A percentile compares a stretch with the other conserved stretches of the same genome.
These are phyloP conservation scores for Cyprinodon tularosa DNA, from an alignment of 2,113 vertebrate species.

Conservation along the genomic window DNA sequence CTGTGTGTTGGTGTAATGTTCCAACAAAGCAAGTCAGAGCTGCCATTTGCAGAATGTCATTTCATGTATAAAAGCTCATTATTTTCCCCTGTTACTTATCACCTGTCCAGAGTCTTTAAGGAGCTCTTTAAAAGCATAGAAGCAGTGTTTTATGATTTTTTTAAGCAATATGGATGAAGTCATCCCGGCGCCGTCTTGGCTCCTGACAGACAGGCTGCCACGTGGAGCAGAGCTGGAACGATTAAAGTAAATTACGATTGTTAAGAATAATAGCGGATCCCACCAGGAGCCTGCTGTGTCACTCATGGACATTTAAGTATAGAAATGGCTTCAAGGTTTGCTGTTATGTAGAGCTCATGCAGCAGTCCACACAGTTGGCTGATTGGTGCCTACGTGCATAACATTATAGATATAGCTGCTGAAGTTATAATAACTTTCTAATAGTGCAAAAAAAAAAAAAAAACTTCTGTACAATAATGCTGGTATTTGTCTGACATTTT, in stretches of 20 bases:
- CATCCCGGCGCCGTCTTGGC: slow-evolving; percentile 9
- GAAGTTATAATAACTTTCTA: slow-evolving; percentile 21
- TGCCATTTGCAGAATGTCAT: background rate
- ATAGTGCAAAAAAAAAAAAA: background rate
- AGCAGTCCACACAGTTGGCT: slow-evolving; percentile 43
- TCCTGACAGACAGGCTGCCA: slow-evolving; percentile 43
- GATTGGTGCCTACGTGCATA: slow-evolving; percentile 47
- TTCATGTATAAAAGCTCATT: background rate
- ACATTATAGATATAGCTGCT: slow-evolving; percentile 21
- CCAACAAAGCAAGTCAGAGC: slow-evolving; percentile 11
- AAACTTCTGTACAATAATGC: no score
- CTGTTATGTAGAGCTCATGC: slow-evolving; percentile 29
- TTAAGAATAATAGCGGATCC: slow-evolving; percentile 58
- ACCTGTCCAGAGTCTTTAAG: slow-evolving; percentile 2
- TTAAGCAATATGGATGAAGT: slow-evolving; percentile 28
- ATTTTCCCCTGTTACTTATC: slow-evolving; percentile 10
- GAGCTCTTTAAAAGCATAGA: slow-evolving; percentile 17
- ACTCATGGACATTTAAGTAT: slow-evolving; percentile 42
- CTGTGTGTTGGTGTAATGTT: slow-evolving; percentile 10
- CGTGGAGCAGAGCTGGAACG: slow-evolving; percentile 25
- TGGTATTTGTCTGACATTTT: background rate
- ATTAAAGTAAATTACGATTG: slow-evolving; percentile 60
- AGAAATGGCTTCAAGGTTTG: slow-evolving; percentile 35
- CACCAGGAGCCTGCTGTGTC: slow-evolving; percentile 53
- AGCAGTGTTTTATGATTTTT: slow-evolving; percentile 40